Conservation (phyloP, 1,140 invertebrate species). For the Vanessa tameamea region DNA sequence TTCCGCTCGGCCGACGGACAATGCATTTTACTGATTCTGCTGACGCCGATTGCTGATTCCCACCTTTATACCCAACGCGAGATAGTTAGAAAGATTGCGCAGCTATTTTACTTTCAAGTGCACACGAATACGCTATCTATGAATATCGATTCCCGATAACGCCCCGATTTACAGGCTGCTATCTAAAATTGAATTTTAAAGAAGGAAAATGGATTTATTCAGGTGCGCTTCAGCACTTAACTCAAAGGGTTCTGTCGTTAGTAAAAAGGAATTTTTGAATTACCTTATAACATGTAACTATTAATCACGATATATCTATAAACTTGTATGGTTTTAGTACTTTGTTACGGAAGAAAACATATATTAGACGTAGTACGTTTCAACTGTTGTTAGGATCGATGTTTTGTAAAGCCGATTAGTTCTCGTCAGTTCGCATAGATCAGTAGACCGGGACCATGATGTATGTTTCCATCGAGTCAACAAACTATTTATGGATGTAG, state of each 20-base stretch:
- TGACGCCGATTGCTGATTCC: constrained; percentile 66
- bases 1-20: constrained; percentile 60
- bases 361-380: background rate
- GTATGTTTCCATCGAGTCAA: constrained; percentile 31
- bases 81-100: constrained; percentile 44
- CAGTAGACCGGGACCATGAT: constrained; percentile 25
- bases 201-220: constrained; percentile 40
- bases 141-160: constrained; percentile 57
- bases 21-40: constrained; percentile 73
- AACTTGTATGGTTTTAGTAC: background rate
- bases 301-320: background rate
- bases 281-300: constrained; percentile 9
- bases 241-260: constrained; percentile 21
- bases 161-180: constrained; percentile 40
- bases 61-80: constrained; percentile 43
- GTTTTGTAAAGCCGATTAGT: constrained; percentile 28
- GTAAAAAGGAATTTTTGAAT: constrained; percentile 1
- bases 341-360: background rate
- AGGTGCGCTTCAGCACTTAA: constrained; percentile 28
- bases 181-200: constrained; percentile 46
- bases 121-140: constrained; percentile 33
- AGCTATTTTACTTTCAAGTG: constrained; percentile 43
- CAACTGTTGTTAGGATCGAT: constrained; percentile 8
- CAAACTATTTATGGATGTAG: constrained; percentile 37
- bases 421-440: constrained; percentile 24